Evolutionary conservation across 2,797 vertebrate species (phyloP).

Genomic region (Dermochelys coriacea): DNA sequence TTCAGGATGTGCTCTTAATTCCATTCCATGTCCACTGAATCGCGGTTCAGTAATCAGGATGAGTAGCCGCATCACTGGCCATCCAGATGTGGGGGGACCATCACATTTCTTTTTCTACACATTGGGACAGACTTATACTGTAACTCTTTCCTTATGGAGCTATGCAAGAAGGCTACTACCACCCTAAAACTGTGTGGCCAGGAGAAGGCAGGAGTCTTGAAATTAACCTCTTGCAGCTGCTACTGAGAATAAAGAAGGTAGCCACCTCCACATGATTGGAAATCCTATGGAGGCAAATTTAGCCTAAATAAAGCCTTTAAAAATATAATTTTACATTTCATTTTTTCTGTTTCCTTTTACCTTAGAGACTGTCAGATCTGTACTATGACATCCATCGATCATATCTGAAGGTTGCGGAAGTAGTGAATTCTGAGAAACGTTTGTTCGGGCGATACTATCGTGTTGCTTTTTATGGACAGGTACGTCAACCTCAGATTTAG

Average conservation of each 20-base stretch:
- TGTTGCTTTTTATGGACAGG: slow-evolving; percentile 98
- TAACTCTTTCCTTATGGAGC: neutral
- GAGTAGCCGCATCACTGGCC: neutral
- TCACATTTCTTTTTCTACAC: neutral
- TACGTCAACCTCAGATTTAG: slow-evolving; percentile 67
- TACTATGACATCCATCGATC: slow-evolving; percentile 99
- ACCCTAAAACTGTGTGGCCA: neutral
- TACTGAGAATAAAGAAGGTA: neutral
- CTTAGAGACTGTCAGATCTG: slow-evolving; percentile 91
- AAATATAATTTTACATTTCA: neutral
- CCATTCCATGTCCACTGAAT: neutral
- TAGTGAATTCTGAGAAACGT: slow-evolving; percentile 96
- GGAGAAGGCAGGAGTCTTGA: neutral
- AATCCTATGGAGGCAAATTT: neutral
- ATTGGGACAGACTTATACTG: neutral
- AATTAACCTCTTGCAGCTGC: neutral
- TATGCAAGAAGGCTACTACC: neutral
- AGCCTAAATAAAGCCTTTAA: neutral
- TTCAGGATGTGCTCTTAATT: neutral
- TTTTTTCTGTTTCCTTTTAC: neutral
- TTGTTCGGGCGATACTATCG: slow-evolving; percentile 97
- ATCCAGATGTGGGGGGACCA: neutral
- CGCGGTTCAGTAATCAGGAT: neutral
- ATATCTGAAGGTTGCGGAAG: slow-evolving; percentile 96
- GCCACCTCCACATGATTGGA: neutral